These are phyloP conservation scores for Anagyrus pseudococci DNA, from an alignment of 2,888 invertebrate species.

Conservation along the genomic window DNA sequence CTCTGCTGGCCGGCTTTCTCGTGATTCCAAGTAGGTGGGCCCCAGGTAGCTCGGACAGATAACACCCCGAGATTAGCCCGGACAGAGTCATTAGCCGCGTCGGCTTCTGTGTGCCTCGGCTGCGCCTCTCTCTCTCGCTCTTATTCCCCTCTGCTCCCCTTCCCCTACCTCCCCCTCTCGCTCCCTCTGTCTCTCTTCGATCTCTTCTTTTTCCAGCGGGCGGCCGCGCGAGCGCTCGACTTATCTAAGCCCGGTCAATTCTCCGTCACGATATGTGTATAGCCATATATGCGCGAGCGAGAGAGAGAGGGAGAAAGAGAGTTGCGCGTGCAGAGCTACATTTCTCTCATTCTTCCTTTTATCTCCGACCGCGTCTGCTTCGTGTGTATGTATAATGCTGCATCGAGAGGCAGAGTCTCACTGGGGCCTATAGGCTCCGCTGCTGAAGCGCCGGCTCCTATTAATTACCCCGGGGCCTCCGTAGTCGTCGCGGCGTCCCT, in stretches of 20 bases:
- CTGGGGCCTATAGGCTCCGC: too few species aligned
- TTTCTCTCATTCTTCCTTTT: too few species aligned
- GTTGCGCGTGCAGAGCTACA: neutral
- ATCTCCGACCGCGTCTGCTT: too few species aligned
- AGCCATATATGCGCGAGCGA: neutral
- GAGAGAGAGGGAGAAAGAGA: neutral
- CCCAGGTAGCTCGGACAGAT: constrained; percentile 62
- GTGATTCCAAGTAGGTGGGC: constrained; percentile 62
- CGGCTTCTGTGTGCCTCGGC: constrained; percentile 59
- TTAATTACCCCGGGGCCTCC: too few species aligned
- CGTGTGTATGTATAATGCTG: too few species aligned
- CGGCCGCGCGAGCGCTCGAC: neutral
- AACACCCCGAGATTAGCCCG: constrained; percentile 61
- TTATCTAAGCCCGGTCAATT: constrained; percentile 4
- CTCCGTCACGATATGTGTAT: neutral
- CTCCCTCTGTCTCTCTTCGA: constrained; percentile 29
- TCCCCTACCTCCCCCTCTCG: neutral
- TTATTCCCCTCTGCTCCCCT: constrained; percentile 10
- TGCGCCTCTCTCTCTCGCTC: constrained; percentile 35
- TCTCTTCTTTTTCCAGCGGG: constrained; percentile 41
- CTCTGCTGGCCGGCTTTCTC: constrained; percentile 40
- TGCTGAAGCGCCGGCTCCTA: too few species aligned
- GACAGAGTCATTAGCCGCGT: constrained; percentile 62
- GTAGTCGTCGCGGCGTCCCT: too few species aligned
- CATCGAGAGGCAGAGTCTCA: too few species aligned